phyloP scores from a whole-genome alignment of 2,888 invertebrate species.

The Agriopis aurantiaria region DNA sequence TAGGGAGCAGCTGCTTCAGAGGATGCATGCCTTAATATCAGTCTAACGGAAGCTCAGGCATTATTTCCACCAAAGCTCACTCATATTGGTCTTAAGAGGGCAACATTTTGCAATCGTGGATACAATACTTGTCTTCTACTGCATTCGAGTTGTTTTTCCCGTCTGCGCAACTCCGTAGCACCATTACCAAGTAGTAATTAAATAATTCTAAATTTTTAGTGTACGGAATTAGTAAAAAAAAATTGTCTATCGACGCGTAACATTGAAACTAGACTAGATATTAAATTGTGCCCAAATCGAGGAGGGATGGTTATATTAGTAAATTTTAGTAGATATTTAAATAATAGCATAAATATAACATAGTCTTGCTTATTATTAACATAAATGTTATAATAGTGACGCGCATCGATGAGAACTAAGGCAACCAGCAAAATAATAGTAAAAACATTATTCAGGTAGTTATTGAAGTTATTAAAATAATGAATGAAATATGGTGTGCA shows the following conservation, averaged over 20 bases:
- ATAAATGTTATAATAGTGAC: conserved; percentile 41
- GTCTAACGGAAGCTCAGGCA: neutral
- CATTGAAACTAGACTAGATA: conserved; percentile 18
- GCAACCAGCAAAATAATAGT: conserved; percentile 70
- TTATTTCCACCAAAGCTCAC: conserved; percentile 1
- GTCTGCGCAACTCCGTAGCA: neutral
- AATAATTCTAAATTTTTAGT: neutral
- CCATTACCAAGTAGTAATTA: neutral
- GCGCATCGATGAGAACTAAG: conserved; percentile 63
- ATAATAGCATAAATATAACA: conserved; percentile 38
- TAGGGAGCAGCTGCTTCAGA: conserved; percentile 20
- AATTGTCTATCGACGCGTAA: conserved; percentile 29
- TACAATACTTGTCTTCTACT: too few relatives aligned
- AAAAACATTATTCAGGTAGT: conserved; percentile 54
- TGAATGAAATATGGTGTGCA: conserved; percentile 76
- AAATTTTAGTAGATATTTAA: conserved; percentile 24
- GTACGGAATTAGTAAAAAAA: neutral
- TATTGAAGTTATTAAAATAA: conserved; percentile 52
- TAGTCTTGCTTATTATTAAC: conserved; percentile 32
- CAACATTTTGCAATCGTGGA: too few relatives aligned
- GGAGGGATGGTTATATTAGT: conserved; percentile 43
- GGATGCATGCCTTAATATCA: conserved; percentile 21
- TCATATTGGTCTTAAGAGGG: too few relatives aligned
- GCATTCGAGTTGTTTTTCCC: too few relatives aligned
- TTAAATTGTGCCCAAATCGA: conserved; percentile 26